Conservation (phyloP, 2,113 vertebrate species). For the Hypocryptadius cinnamomeus region DNA sequence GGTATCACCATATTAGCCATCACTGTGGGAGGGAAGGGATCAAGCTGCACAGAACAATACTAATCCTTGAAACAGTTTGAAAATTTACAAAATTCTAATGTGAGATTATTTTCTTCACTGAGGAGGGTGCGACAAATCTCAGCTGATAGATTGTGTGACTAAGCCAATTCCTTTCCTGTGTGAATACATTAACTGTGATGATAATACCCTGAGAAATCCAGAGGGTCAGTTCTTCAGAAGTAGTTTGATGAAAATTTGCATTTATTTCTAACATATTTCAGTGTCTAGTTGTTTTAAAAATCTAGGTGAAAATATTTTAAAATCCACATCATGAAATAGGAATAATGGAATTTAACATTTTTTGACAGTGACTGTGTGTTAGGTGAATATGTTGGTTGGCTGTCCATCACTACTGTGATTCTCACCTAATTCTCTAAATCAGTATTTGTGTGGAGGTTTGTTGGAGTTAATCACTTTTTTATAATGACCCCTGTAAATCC, state of each 20-base stretch:
- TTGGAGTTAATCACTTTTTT: slow-evolving; percentile 48
- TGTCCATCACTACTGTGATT: not conserved
- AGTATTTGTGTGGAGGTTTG: slow-evolving; percentile 6
- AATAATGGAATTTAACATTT: not conserved
- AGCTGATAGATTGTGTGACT: not conserved
- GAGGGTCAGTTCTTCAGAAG: not conserved
- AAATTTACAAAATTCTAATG: not conserved
- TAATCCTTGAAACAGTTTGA: not conserved
- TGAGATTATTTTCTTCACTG: not conserved
- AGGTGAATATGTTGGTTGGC: not conserved
- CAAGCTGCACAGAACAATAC: not conserved
- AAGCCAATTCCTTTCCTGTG: not conserved
- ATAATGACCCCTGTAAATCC: slow-evolving; percentile 52
- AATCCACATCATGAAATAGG: not conserved
- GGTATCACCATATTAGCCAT: not conserved
- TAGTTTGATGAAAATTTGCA: not conserved
- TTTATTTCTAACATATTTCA: not conserved
- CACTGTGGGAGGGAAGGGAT: not conserved
- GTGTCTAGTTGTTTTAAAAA: not conserved
- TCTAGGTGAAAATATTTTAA: not conserved
- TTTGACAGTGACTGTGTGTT: not conserved
- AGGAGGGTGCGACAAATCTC: not conserved
- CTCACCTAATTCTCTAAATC: not conserved
- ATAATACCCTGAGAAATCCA: slow-evolving; percentile 9
- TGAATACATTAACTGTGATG: slow-evolving; percentile 1